phyloP scores from a whole-genome alignment of 2,113 vertebrate species.

The Oenanthe oenanthe region DNA sequence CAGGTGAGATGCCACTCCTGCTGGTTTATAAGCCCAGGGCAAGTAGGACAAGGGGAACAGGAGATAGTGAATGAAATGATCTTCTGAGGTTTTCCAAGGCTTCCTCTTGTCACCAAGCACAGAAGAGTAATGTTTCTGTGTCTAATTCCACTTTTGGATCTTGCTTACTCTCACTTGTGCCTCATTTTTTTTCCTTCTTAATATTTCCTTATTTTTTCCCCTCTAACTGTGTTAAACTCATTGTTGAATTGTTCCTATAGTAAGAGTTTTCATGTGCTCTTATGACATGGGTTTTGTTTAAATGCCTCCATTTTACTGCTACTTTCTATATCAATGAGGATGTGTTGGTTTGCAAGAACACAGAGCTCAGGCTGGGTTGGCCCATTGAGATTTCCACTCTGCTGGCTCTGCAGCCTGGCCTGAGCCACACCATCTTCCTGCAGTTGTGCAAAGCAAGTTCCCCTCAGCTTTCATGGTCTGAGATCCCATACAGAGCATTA shows the following conservation, averaged over 20 bases:
- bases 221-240: not conserved
- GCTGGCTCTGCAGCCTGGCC: not conserved
- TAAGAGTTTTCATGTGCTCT: not conserved
- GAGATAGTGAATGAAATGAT: not conserved
- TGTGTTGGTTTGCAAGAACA: not conserved
- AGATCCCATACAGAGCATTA: not conserved
- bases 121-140: not conserved
- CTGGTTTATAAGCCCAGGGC: not conserved
- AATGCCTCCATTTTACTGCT: not conserved
- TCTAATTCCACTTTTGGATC: not conserved
- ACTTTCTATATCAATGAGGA: not conserved
- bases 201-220: not conserved
- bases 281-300: not conserved
- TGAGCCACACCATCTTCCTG: not conserved
- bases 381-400: accelerated
- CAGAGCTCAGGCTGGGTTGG: not conserved
- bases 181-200: not conserved
- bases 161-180: not conserved
- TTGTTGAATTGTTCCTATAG: not conserved
- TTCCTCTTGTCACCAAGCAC: not conserved
- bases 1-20: not conserved
- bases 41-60: not conserved
- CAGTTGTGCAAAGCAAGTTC: not conserved
- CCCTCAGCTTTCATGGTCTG: not conserved
- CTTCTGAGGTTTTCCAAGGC: not conserved